Evolutionary conservation across 2,797 vertebrate species (phyloP), one percentile per base, ranked within the genome.

Genomic region (Adelosebastes latens): DNA sequence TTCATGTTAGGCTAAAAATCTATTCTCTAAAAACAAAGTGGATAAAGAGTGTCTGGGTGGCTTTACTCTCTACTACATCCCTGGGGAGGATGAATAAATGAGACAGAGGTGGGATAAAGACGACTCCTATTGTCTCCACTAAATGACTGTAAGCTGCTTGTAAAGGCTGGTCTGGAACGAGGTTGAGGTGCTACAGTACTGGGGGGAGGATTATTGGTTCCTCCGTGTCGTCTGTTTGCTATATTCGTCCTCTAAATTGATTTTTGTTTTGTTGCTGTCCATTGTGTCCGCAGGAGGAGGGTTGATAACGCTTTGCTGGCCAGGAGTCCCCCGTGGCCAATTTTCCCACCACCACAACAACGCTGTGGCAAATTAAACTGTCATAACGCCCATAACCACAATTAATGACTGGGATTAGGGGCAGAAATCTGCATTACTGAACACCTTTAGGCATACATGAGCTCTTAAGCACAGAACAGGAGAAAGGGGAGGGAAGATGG

Each of bases 281-380:
- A 93, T 94, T 85, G 89, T 88, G 89, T 92, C 89, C 80, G 52
- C 79, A 49, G 88, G 88, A 89, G 86, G 85, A 84, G 77, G 84
- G 85, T 82, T 90, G 93, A 93, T 92, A 92, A 85, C 79, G 85
- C 88, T 86, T 75, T 80, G 86, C 91, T 55, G 80, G 88, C 83
- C 87, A 62, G 72, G 73, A 86, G 81, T 94, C 94, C 92, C 94
- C 80, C 2, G 90, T 81, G 94, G 93, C 93, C 94, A 95, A 95
- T 93, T 94, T 92, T 36, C 83, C 82, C 84, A 81, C 75, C 77
- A 80, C 89, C 92, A 89, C 93, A 91, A 94, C 92, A 90, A 87
- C 80, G 55, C 88, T 77, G 93, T 90, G 74, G 86, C 93, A 95
- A 95, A 95, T 95, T 93, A 95, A 95, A 95, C 92, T 95, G 95